Conservation (phyloP, 2,113 vertebrate genomes). For the Anhinga anhinga region DNA sequence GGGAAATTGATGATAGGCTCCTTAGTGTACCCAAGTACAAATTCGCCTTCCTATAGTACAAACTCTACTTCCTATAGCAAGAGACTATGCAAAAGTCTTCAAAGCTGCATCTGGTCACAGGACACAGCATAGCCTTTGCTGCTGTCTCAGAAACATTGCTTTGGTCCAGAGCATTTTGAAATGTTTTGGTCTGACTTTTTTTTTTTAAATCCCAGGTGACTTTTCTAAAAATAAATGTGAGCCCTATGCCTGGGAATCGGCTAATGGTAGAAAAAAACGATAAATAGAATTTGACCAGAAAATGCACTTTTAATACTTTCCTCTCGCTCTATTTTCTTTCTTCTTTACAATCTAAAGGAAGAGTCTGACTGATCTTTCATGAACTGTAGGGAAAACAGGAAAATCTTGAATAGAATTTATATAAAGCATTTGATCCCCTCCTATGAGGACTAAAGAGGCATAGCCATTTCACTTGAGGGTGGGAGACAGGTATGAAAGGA, state of each 20-base stretch:
- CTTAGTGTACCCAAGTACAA: not conserved
- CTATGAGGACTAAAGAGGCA: slow-evolving; percentile 24
- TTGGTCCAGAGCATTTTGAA: not conserved
- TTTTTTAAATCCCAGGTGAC: not conserved
- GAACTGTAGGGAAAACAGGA: slow-evolving; percentile 8
- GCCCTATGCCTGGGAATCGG: not conserved
- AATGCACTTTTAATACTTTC: slow-evolving; percentile 1
- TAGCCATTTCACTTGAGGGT: slow-evolving; percentile 20
- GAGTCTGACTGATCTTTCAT: slow-evolving; percentile 14
- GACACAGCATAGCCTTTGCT: not conserved
- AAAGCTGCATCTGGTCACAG: not conserved
- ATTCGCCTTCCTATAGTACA: not conserved
- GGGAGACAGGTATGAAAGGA: slow-evolving; percentile 44
- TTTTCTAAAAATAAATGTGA: slow-evolving; percentile 13
- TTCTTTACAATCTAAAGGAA: slow-evolving; percentile 4
- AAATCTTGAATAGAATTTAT: slow-evolving; percentile 7
- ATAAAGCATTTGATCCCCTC: not conserved
- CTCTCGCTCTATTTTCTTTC: not conserved
- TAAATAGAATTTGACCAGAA: slow-evolving; percentile 33
- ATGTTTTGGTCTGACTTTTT: not conserved
- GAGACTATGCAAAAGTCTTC: not conserved
- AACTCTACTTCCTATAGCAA: not conserved
- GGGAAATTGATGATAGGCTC: not conserved
- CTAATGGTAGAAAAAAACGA: not conserved
- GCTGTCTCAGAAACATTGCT: not conserved